phyloP scores from a whole-genome alignment of 2,888 invertebrate species.

The Andricus curvator region DNA sequence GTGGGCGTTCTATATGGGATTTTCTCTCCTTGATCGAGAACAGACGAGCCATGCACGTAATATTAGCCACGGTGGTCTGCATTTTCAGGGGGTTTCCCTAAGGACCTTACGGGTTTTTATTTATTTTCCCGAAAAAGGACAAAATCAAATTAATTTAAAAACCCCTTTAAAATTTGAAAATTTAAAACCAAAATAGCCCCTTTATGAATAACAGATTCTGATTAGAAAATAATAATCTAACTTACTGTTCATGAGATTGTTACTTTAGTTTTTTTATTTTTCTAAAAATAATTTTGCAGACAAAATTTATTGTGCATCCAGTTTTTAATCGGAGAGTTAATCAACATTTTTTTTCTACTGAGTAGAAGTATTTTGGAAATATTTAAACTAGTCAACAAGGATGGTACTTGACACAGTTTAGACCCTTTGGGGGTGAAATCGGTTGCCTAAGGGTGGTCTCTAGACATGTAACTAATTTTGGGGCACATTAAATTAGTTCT shows the following conservation, averaged over 20 bases:
- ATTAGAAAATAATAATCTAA: no score
- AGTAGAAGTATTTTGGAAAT: neutral
- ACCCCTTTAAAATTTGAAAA: neutral
- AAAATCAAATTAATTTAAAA: neutral
- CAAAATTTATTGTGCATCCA: no score
- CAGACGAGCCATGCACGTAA: constrained; percentile 43
- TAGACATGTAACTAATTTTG: constrained; percentile 24
- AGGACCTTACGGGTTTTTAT: constrained; percentile 37
- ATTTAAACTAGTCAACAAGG: neutral
- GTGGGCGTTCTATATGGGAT: constrained; percentile 60
- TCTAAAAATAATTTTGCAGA: no score
- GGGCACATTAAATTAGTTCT: neutral
- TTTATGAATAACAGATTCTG: no score
- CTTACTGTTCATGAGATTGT: no score
- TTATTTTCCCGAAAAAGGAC: neutral
- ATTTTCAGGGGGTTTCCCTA: constrained; percentile 26
- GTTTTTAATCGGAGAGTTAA: no score
- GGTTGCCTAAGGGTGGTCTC: neutral
- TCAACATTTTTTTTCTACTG: no score
- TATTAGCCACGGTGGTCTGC: constrained; percentile 38
- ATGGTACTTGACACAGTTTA: neutral
- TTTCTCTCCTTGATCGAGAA: constrained; percentile 43
- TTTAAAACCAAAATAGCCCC: no score
- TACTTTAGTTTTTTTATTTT: no score
- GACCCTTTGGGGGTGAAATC: neutral